These are phyloP conservation scores for Atlantisia rogersi DNA, from an alignment of 2,113 vertebrate genomes.

Conservation along the genomic window DNA sequence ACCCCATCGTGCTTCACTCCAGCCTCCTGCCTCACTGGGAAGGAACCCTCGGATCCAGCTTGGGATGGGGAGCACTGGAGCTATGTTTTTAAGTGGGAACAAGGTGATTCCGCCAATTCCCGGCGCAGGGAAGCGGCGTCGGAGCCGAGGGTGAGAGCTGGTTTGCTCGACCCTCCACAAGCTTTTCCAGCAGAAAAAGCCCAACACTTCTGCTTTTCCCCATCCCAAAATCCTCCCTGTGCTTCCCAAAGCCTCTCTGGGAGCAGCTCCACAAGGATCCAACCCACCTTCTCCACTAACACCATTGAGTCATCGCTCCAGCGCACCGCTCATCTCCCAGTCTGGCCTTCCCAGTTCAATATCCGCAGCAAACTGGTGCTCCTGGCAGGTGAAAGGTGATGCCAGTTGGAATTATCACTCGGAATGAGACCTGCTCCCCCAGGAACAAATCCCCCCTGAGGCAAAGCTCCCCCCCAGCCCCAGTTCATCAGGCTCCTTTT, in stretches of 20 bases:
- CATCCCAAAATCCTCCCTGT: background rate
- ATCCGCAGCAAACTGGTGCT: background rate
- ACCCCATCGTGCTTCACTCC: background rate
- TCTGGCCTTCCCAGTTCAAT: background rate
- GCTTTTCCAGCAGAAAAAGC: background rate
- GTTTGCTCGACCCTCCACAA: background rate
- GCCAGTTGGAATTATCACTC: background rate
- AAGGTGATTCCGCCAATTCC: background rate
- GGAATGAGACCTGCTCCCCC: background rate
- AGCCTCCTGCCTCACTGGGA: background rate
- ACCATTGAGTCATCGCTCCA: background rate
- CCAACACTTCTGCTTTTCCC: too few relatives aligned
- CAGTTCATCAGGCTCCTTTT: rapidly evolving
- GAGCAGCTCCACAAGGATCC: too few relatives aligned
- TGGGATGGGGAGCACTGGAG: rapidly evolving
- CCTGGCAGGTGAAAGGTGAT: background rate
- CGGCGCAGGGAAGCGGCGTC: background rate
- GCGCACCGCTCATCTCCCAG: background rate
- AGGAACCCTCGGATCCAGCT: background rate
- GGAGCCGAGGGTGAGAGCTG: background rate
- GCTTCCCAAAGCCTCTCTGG: background rate
- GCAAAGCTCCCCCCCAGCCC: background rate
- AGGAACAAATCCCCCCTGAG: too few relatives aligned
- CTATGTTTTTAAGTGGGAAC: background rate
- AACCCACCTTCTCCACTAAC: too few relatives aligned